Percentiles rank a stretch among this genome's conserved stretches.
Evolutionary conservation across 2,888 invertebrate species (phyloP).

Genomic region (Pristionchus fissidentatus): DNA sequence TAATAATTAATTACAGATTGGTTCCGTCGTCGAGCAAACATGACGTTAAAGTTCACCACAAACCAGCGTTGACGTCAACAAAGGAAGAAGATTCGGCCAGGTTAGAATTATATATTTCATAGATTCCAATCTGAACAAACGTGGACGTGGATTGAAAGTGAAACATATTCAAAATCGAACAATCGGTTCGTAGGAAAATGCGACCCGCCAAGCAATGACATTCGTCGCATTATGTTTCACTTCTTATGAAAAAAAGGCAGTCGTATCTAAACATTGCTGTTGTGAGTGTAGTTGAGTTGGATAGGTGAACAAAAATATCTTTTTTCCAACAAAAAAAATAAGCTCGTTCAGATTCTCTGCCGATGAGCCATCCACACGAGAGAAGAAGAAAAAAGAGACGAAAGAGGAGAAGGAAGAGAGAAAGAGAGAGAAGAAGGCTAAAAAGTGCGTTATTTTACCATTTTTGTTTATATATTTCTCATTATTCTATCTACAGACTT

Average conservation of each 20-base stretch:
- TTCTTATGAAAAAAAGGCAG: no score
- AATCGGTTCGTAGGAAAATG: no score
- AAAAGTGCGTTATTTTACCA: background rate
- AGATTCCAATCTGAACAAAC: no score
- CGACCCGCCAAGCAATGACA: no score
- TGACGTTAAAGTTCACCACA: conserved; percentile 15
- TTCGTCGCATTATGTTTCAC: no score
- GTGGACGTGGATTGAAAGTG: no score
- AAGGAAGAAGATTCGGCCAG: conserved; percentile 30
- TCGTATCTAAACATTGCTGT: background rate
- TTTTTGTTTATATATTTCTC: background rate
- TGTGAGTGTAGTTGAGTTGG: background rate
- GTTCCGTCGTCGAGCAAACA: conserved; percentile 42
- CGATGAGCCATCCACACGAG: conserved; percentile 1
- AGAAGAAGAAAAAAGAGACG: background rate
- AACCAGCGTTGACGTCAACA: background rate
- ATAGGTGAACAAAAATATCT: background rate
- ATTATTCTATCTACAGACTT: background rate
- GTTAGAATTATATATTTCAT: no score
- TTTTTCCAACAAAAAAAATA: background rate
- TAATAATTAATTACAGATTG: background rate
- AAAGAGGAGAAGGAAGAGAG: conserved; percentile 32
- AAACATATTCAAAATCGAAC: no score
- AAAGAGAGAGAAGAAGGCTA: background rate
- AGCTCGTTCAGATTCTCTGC: background rate